A percentile compares a stretch with the other conserved stretches of the same genome.
Conservation (phyloP, 2,888 invertebrate species). For the Ectropis crepuscularia region DNA sequence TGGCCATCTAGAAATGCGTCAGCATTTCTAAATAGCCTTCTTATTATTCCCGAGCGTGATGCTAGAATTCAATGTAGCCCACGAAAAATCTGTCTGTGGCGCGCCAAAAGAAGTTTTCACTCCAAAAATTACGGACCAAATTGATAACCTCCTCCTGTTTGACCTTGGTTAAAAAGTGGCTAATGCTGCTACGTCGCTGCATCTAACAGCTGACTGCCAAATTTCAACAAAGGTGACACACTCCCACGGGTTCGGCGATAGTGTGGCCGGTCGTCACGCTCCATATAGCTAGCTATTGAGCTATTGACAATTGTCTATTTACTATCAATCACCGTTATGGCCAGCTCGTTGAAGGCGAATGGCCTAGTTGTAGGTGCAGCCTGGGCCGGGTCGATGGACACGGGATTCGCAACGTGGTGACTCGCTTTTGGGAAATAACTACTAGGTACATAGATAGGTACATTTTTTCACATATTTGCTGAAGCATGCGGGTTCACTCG, state of each 20-base stretch:
- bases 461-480: neutral
- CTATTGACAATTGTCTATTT: slow-evolving; percentile 51
- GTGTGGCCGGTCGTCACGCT: slow-evolving; percentile 58
- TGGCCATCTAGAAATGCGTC: too few relatives aligned
- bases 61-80: too few relatives aligned
- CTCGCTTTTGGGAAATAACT: neutral
- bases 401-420: slow-evolving; percentile 12
- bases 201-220: slow-evolving; percentile 19
- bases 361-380: slow-evolving; percentile 55
- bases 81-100: too few relatives aligned
- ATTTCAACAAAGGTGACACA: slow-evolving; percentile 32
- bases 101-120: too few relatives aligned
- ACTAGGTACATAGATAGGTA: too few relatives aligned
- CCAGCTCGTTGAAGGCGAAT: slow-evolving; percentile 48
- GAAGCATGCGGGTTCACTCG: neutral
- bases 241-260: slow-evolving; percentile 52
- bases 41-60: too few relatives aligned
- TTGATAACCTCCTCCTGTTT: too few relatives aligned
- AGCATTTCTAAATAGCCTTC: too few relatives aligned
- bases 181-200: neutral
- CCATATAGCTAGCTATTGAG: slow-evolving; percentile 51
- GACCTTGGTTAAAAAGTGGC: too few relatives aligned
- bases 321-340: slow-evolving; percentile 59
- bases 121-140: too few relatives aligned
- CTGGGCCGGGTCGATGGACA: slow-evolving; percentile 43